Base-by-base conservation (phyloP, 2,888 invertebrate species). In the Idaea biselata region DNA sequence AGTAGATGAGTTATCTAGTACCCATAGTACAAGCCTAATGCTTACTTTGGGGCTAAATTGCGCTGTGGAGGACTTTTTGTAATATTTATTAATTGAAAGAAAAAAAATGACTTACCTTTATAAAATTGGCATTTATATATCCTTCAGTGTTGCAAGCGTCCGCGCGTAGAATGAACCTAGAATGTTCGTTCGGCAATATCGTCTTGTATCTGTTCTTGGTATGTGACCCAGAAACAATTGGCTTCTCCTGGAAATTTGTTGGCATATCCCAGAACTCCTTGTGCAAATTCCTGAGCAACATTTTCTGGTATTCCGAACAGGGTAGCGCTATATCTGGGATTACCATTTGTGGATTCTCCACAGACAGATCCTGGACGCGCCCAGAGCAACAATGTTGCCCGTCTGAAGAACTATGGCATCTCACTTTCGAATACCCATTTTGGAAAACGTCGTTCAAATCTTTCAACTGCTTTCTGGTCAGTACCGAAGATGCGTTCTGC, bases 191-290 rank as follows among this genome's bases (percentile, higher is more conserved):
- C 32, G 98, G 97, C 78, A 98, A 91, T 60, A 98, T 97, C 0
- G 97, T 96, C 81, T 96, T 95, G 80, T 98, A 98, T 68, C 98
- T 94, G 85, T 98, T 98, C 88, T 97, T 97, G 16, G 95, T 93
- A 72, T 97, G 97, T 31, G 97, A 97, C 0, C 98, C 98, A 32
- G 97, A 96, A 0, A 98, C 96, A 77, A 97, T 95, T 8, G 97
- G 96, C 79, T 97, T 97, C 79, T 98, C 97, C 71, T 98, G 97
- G 71, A 97, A 96, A 86, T 98, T 98, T 66, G 97, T 94, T 0
- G 98, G 98, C 78, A 98, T 95, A 84, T 98, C 97, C 98, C 98
- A 98, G 82, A 98, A 98, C 84, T 98, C 98, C 77, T 97, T 96
- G 63, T 91, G 90, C 61, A 98, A 82, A 68, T 94, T 95, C 57